Evolutionary conservation across 2,888 invertebrate genomes (phyloP).

Genomic region (Pyralis farinalis): DNA sequence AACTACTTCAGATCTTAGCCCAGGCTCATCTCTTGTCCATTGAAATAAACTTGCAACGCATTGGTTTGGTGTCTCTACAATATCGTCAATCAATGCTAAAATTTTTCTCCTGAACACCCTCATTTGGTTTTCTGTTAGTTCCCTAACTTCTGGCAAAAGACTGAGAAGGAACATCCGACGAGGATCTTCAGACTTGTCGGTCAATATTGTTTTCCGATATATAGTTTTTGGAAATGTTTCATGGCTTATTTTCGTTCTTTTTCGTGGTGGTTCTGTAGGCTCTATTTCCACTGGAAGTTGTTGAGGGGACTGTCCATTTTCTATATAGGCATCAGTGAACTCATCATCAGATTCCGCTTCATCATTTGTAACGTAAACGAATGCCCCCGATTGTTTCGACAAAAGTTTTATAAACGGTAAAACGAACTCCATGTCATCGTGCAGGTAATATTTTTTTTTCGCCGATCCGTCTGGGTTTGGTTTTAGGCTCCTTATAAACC

Average conservation of each 20-base stretch:
- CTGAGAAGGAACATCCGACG: conserved; percentile 37
- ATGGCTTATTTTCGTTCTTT: conserved; percentile 6
- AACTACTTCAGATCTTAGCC: background rate
- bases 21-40: conserved; percentile 12
- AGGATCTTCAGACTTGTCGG: conserved; percentile 22
- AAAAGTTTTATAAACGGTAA: conserved; percentile 34
- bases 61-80: conserved; percentile 23
- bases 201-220: conserved; percentile 14
- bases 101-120: conserved; percentile 39
- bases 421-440: conserved; percentile 43
- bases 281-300: conserved; percentile 15
- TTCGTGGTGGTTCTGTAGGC: conserved; percentile 13
- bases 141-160: conserved; percentile 39
- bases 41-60: conserved; percentile 22
- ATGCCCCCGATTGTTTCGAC: conserved; percentile 18
- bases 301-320: conserved; percentile 17
- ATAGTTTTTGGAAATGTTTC: conserved; percentile 8
- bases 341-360: conserved; percentile 35
- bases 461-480: conserved; percentile 33
- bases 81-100: conserved; percentile 33
- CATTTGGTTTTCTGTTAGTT: conserved; percentile 39
- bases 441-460: conserved; percentile 42
- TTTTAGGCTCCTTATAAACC: conserved; percentile 38
- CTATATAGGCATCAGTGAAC: conserved; percentile 14
- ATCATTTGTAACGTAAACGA: conserved; percentile 12